A percentile compares a stretch with the other conserved stretches of the same genome.
phyloP scores from a whole-genome alignment of 2,113 vertebrate species.

The Semicossyphus pulcher region DNA sequence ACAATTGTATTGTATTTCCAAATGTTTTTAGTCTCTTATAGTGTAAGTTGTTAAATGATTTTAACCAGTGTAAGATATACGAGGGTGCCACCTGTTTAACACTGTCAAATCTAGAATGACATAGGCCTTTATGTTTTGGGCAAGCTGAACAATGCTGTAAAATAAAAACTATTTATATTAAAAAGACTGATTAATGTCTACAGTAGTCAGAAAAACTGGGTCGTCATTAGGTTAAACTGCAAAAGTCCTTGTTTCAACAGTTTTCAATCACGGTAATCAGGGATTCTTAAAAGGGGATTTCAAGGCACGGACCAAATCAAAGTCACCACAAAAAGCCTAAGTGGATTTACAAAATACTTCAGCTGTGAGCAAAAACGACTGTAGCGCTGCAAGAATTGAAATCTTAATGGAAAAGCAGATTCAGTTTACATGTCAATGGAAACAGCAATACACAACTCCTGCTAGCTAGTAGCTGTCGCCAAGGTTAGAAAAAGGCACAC shows the following conservation, averaged over 20 bases:
- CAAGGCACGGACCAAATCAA: too few relatives aligned
- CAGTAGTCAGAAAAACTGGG: slow-evolving; percentile 1
- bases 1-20: slow-evolving; percentile 81
- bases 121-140: slow-evolving; percentile 78
- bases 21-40: slow-evolving; percentile 80
- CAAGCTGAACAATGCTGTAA: slow-evolving; percentile 82
- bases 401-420: too few relatives aligned
- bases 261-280: background rate
- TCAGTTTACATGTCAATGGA: too few relatives aligned
- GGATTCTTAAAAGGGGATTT: too few relatives aligned
- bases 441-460: too few relatives aligned
- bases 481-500: too few relatives aligned
- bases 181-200: slow-evolving; percentile 67
- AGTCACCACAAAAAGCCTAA: too few relatives aligned
- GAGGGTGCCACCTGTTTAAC: slow-evolving; percentile 75
- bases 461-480: too few relatives aligned
- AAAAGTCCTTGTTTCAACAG: background rate
- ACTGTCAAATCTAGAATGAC: slow-evolving; percentile 74
- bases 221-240: background rate
- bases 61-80: slow-evolving; percentile 68
- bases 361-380: too few relatives aligned
- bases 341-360: too few relatives aligned
- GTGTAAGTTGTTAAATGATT: slow-evolving; percentile 79
- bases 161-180: slow-evolving; percentile 85
- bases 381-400: too few relatives aligned